These are phyloP conservation scores for Dolichomitus sp. DNA, from an alignment of 2,888 invertebrate species.

Conservation along the genomic window DNA sequence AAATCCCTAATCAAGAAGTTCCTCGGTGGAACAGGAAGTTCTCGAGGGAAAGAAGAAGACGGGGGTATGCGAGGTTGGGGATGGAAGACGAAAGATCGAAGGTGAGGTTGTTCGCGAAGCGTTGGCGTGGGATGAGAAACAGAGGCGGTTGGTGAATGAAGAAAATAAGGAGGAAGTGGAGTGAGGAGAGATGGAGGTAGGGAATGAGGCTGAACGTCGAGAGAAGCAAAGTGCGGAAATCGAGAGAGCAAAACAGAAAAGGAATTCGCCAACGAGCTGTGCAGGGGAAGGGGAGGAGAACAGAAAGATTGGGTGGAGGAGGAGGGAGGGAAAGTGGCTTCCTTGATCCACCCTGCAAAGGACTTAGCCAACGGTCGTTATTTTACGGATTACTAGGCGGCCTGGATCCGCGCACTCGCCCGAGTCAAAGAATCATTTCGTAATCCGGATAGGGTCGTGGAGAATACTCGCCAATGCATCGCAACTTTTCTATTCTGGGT, in stretches of 20 bases:
- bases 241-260: slow-evolving; percentile 62
- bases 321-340: slow-evolving; percentile 34
- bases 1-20: slow-evolving; percentile 81
- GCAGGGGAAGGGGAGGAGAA: slow-evolving; percentile 1
- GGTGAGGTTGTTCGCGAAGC: slow-evolving; percentile 60
- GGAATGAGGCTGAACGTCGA: slow-evolving; percentile 49
- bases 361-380: slow-evolving; percentile 63
- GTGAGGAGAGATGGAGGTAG: slow-evolving; percentile 14
- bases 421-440: slow-evolving; percentile 65
- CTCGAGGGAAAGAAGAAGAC: slow-evolving; percentile 57
- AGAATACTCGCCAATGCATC: slow-evolving; percentile 6
- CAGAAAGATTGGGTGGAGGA: background rate
- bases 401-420: slow-evolving; percentile 19
- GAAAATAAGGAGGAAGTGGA: slow-evolving; percentile 48
- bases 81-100: slow-evolving; percentile 57
- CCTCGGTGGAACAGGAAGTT: slow-evolving; percentile 72
- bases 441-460: slow-evolving; percentile 36
- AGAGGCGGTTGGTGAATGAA: slow-evolving; percentile 43
- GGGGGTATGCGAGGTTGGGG: slow-evolving; percentile 25
- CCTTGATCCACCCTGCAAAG: slow-evolving; percentile 57
- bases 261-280: slow-evolving; percentile 30
- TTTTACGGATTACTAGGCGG: slow-evolving; percentile 58
- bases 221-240: slow-evolving; percentile 65
- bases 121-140: slow-evolving; percentile 44
- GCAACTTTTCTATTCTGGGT: slow-evolving; percentile 18